A percentile compares a stretch with the other conserved stretches of the same genome.
Conservation (phyloP, 53 echinoderm and acorn worm genomes). For the Pentamera pediparva region DNA sequence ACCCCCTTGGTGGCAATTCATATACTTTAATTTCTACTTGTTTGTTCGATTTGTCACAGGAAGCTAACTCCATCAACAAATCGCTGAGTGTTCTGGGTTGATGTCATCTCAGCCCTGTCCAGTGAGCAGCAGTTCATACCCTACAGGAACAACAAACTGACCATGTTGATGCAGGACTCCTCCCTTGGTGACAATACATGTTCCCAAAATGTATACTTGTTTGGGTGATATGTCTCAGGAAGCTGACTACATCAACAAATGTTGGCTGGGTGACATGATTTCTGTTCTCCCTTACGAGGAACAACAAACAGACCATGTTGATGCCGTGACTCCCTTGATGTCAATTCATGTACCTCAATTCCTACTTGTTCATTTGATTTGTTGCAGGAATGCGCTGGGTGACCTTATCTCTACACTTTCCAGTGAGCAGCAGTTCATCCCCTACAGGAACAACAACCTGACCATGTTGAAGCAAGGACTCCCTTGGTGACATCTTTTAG, state of each 20-base stretch:
- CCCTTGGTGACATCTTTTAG: too few species aligned
- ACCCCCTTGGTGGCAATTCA: slow-evolving; percentile 90
- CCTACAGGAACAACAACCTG: slow-evolving; percentile 91
- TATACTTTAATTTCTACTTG: slow-evolving; percentile 97
- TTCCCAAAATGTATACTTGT: too few species aligned
- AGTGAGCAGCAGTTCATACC: slow-evolving; percentile 98
- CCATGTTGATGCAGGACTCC: slow-evolving; percentile 98
- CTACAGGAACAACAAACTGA: slow-evolving; percentile 94
- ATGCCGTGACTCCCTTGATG: too few species aligned
- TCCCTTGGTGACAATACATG: too few species aligned
- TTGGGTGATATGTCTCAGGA: too few species aligned
- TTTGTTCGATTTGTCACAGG: too few species aligned
- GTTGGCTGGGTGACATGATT: too few species aligned
- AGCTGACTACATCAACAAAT: too few species aligned
- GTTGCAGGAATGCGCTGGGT: slow-evolving; percentile 88
- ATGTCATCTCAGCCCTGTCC: slow-evolving; percentile 91
- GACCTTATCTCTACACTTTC: slow-evolving; percentile 88
- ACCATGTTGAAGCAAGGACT: slow-evolving; percentile 96
- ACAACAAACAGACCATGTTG: too few species aligned
- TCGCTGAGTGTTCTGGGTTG: slow-evolving; percentile 91
- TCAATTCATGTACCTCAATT: slow-evolving; percentile 94
- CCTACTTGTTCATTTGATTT: too few species aligned
- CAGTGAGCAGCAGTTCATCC: slow-evolving; percentile 94
- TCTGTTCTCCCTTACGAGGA: too few species aligned
- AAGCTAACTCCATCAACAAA: slow-evolving; percentile 98